Evolutionary conservation across 2,113 vertebrate genomes (phyloP).

Genomic region (Phasianus colchicus): DNA sequence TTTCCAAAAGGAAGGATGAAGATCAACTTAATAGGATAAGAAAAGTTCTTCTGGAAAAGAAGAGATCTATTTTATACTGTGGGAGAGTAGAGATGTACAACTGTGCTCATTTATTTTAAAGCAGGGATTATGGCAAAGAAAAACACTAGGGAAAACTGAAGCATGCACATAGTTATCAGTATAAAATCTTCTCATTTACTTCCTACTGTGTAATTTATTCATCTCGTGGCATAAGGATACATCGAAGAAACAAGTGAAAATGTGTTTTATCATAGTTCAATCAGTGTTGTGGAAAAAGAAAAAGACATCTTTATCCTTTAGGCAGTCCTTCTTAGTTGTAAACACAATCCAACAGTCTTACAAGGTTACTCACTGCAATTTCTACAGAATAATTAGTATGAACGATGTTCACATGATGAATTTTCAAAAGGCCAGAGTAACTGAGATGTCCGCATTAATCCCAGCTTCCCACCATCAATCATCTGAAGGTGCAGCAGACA

Average conservation of each 20-base stretch:
- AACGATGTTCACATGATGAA: background rate
- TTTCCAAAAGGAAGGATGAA: background rate
- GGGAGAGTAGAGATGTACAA: background rate
- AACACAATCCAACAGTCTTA: background rate
- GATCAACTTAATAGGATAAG: background rate
- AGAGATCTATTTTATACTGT: background rate
- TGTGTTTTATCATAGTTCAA: conserved; percentile 37
- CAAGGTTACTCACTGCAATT: background rate
- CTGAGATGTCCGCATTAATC: background rate
- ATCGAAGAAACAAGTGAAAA: conserved; percentile 31
- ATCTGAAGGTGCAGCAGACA: background rate
- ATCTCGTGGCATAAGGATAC: conserved; percentile 54
- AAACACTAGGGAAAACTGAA: conserved; percentile 33
- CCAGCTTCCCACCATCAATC: background rate
- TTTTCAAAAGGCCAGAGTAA: background rate
- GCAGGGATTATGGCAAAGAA: background rate
- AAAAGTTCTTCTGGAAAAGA: background rate
- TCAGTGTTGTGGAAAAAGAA: conserved; percentile 24
- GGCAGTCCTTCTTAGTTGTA: conserved; percentile 40
- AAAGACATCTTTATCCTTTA: conserved; percentile 11
- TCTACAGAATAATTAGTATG: background rate
- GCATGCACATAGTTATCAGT: background rate
- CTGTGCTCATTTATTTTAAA: background rate
- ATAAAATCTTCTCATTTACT: conserved; percentile 63
- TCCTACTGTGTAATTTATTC: conserved; percentile 69